These are phyloP conservation scores for Drosophila murphyi DNA, from an alignment of 1,140 invertebrate species.

Conservation along the genomic window DNA sequence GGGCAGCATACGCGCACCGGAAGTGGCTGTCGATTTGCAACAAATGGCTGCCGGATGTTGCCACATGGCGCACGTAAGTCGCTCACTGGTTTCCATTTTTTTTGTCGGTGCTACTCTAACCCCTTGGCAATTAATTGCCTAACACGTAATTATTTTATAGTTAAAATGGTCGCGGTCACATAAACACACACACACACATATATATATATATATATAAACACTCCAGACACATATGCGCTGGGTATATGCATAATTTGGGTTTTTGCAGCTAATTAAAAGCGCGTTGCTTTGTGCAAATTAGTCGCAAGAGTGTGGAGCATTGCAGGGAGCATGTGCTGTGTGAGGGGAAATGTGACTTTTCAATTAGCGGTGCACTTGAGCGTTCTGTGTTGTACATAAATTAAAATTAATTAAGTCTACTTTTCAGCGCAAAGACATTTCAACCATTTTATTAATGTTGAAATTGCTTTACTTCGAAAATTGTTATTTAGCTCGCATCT, in stretches of 20 bases:
- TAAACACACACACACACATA: conserved; percentile 20
- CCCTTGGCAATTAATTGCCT: conserved; percentile 79
- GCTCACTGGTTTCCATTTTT: conserved; percentile 16
- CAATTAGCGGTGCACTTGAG: conserved; percentile 45
- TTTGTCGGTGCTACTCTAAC: conserved; percentile 62
- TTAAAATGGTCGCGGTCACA: conserved; percentile 68
- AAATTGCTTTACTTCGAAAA: background rate
- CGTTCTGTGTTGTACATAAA: conserved; percentile 4
- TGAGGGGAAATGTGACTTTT: conserved; percentile 50
- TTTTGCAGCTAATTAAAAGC: conserved; percentile 81
- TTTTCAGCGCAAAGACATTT: conserved; percentile 6
- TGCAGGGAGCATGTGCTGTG: background rate
- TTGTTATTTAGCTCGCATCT: background rate
- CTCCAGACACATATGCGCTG: background rate
- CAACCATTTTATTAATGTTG: conserved; percentile 5
- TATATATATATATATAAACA: background rate
- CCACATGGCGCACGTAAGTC: conserved; percentile 70
- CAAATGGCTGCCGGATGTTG: conserved; percentile 80
- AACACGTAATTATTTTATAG: conserved; percentile 81
- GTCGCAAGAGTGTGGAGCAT: conserved; percentile 24
- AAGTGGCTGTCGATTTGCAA: conserved; percentile 79
- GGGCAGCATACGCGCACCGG: conserved; percentile 56
- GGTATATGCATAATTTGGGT: conserved; percentile 74
- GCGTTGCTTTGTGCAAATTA: conserved; percentile 66
- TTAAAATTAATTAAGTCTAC: conserved; percentile 16